A percentile compares a stretch with the other conserved stretches of the same genome.
Evolutionary conservation across 2,113 vertebrate species (phyloP).

Genomic region (Odocoileus hemionus): DNA sequence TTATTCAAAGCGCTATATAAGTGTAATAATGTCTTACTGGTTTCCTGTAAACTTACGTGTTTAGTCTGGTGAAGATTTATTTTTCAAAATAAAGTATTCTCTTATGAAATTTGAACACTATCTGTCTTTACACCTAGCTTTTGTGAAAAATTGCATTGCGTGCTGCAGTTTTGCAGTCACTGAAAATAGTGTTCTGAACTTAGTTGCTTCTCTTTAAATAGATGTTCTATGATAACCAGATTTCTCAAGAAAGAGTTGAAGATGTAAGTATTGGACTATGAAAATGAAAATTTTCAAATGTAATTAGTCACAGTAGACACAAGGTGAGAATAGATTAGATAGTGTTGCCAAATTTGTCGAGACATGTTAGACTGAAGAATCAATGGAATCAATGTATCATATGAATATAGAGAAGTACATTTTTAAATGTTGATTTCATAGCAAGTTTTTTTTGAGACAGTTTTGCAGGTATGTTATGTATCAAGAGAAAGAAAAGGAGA

Average conservation of each 20-base stretch:
- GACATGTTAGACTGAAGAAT: neutral
- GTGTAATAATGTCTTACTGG: neutral
- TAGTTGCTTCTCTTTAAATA: slow-evolving; percentile 28
- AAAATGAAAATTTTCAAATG: slow-evolving; percentile 36
- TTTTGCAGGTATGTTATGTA: neutral
- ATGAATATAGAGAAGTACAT: neutral
- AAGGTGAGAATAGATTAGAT: neutral
- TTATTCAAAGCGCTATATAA: neutral
- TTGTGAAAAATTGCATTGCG: neutral
- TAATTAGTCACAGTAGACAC: neutral
- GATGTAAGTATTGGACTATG: slow-evolving; percentile 2
- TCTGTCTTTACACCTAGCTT: slow-evolving; percentile 12
- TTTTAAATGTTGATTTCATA: neutral
- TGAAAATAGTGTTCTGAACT: slow-evolving; percentile 13
- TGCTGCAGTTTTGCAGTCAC: neutral
- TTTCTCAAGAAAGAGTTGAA: slow-evolving; percentile 40
- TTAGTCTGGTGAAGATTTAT: slow-evolving; percentile 17
- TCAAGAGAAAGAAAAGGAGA: neutral
- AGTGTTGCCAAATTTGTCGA: neutral
- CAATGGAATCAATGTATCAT: neutral
- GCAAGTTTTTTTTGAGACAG: neutral
- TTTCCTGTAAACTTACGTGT: neutral
- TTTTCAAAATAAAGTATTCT: slow-evolving; percentile 23
- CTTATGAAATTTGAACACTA: neutral
- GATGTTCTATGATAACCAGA: neutral